Base-by-base conservation (phyloP, 2,888 invertebrate species). In the Nomada ferruginata region DNA sequence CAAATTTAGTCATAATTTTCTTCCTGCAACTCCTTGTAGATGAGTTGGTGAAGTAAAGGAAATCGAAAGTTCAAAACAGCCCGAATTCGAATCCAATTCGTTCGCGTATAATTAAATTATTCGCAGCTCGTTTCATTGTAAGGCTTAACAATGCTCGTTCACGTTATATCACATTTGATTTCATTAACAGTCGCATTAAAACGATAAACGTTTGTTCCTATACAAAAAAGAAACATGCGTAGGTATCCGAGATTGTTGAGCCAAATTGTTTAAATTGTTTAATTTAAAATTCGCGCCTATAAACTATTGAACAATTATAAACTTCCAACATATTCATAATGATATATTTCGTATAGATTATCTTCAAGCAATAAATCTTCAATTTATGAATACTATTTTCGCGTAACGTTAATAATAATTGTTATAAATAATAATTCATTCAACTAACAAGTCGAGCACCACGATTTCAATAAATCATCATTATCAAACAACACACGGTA, bases 21-120 rank as follows among this genome's bases (percentile, higher is more conserved):
- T 90, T 90, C 87, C 82, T 89, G 83, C 90, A 83, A 89, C 88
- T 89, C 85, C 79, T 82, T 70, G 29, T 60, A 77, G 61, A 78
- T 84, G 88, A 88, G 88, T 84, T 86, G 87, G 80, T 85, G 85
- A 88, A 87, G 87, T 75, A 60, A 83, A 71, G 29, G 53, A 65
- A 57, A 18, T 23, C 4, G 4, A 76, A 70, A 20, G n/a, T 55
- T 29, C 5, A 42, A 44, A 4, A n/a, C 5, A 0, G n/a, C 7
- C 2, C 29, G 36, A 60, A 29, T 60, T 18, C 2, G 15, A 60
- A 7, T 47, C 9, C 47, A 47, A 13, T 47, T 47, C 11, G 36
- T 23, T 60, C 52, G n/a, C 29, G 50, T 18, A 26, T 57, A 55
- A 26, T 36, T n/a, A 29, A 26, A 13, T 18, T 9, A 50, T 63